phyloP scores from a whole-genome alignment of 1,140 invertebrate genomes.

The Drosophila suzukii region DNA sequence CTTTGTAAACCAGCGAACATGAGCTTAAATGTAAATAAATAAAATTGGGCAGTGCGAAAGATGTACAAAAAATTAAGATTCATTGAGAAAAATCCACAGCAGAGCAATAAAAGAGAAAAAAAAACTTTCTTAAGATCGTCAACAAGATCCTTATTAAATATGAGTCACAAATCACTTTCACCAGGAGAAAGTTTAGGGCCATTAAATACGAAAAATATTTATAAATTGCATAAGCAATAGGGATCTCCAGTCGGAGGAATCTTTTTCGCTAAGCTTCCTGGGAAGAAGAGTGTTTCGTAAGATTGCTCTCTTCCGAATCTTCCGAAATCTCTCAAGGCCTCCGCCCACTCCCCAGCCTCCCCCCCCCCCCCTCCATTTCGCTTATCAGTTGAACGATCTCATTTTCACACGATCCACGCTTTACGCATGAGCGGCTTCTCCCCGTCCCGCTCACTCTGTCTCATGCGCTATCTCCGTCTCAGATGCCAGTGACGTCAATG shows the following conservation, averaged over 20 bases:
- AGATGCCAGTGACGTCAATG: constrained; percentile 69
- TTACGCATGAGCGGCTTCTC: constrained; percentile 38
- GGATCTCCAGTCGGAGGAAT: constrained; percentile 1
- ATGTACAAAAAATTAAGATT: background rate
- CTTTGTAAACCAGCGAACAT: constrained; percentile 15
- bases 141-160: constrained; percentile 46
- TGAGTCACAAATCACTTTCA: constrained; percentile 37
- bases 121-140: constrained; percentile 3
- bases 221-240: constrained; percentile 14
- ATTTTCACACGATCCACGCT: constrained; percentile 54
- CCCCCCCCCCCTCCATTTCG: background rate
- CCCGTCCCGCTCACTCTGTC: constrained; percentile 2
- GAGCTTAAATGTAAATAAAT: constrained; percentile 3
- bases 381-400: constrained; percentile 56
- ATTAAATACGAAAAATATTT: constrained; percentile 1
- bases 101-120: background rate
- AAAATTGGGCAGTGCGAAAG: background rate
- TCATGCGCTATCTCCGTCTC: background rate
- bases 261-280: background rate
- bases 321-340: background rate
- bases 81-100: background rate
- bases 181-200: constrained; percentile 30
- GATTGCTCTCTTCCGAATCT: constrained; percentile 6
- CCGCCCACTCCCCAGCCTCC: background rate
- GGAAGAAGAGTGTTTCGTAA: constrained; percentile 7